Evolutionary conservation across 2,113 vertebrate species (phyloP).

Genomic region (Choloepus hoffmanni): DNA sequence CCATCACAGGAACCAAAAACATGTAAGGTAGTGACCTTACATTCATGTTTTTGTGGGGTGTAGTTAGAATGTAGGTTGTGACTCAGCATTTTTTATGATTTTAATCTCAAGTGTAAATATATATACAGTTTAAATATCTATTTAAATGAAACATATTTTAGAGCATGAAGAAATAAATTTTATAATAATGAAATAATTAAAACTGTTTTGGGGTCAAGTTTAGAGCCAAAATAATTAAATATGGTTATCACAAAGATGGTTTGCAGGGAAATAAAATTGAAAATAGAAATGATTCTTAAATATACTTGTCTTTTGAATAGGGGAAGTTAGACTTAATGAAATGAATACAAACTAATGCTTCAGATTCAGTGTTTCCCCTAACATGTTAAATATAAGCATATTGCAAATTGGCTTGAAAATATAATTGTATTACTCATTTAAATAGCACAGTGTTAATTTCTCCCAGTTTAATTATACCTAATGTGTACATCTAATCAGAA

Average conservation of each 20-base stretch:
- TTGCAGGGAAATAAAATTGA: neutral
- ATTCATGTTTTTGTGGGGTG: neutral
- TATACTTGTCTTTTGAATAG: neutral
- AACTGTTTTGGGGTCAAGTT: neutral
- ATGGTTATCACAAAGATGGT: neutral
- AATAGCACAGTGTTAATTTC: conserved; percentile 4
- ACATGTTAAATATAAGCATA: conserved; percentile 30
- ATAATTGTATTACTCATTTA: conserved; percentile 53
- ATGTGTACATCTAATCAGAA: conserved; percentile 59
- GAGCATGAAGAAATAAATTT: neutral
- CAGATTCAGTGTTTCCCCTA: neutral
- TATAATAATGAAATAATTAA: neutral
- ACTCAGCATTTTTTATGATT: neutral
- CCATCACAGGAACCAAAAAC: neutral
- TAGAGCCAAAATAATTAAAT: neutral
- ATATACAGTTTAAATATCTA: no score
- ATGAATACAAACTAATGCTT: neutral
- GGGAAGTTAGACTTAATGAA: neutral
- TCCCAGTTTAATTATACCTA: conserved; percentile 54
- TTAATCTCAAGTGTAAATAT: neutral
- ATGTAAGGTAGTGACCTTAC: neutral
- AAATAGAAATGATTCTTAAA: neutral
- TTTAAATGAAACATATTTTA: neutral
- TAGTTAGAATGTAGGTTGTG: neutral
- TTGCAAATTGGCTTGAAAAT: conserved; percentile 12